Percentiles rank a stretch among this genome's conserved stretches.
phyloP scores from a whole-genome alignment of 2,113 vertebrate species.

The Festucalex cinctus region DNA sequence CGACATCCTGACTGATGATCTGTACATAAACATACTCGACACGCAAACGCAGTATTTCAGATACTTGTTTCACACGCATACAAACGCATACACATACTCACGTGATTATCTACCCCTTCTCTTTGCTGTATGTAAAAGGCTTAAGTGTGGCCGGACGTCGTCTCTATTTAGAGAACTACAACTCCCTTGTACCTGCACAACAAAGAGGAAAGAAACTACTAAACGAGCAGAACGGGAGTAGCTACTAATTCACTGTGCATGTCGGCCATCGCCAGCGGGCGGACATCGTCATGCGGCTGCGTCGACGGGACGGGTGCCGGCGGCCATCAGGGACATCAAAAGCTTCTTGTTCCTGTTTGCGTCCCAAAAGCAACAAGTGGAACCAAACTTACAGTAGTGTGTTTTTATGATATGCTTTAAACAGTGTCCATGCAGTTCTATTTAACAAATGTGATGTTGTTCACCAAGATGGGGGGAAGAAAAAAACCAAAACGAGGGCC shows the following conservation, averaged over 20 bases:
- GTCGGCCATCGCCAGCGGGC: conserved; percentile 25
- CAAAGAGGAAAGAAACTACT: conserved; percentile 25
- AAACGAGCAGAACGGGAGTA: conserved; percentile 31
- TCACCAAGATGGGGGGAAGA: conserved; percentile 12
- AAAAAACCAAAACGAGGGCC: conserved; percentile 3
- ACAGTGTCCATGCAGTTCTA: conserved; percentile 33
- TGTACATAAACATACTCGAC: conserved; percentile 57
- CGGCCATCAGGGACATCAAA: conserved; percentile 1
- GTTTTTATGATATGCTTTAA: conserved; percentile 34
- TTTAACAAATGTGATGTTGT: conserved; percentile 25
- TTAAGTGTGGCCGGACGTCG: conserved; percentile 47
- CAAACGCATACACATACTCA: conserved; percentile 31
- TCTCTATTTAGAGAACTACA: conserved; percentile 49
- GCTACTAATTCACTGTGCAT: conserved; percentile 36
- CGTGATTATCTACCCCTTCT: conserved; percentile 29
- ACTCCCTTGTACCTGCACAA: conserved; percentile 48
- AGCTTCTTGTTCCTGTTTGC: conserved; percentile 37
- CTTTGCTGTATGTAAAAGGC: conserved; percentile 56
- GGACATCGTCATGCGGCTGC: conserved; percentile 33
- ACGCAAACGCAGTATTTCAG: conserved; percentile 22
- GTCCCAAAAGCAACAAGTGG: conserved; percentile 24
- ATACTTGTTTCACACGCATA: conserved; percentile 28
- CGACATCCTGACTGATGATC: conserved; percentile 46
- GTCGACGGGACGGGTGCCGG: conserved; percentile 27
- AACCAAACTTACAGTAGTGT: conserved; percentile 16